phyloP scores from a whole-genome alignment of 1,140 invertebrate species.

The Choristoneura fumiferana region DNA sequence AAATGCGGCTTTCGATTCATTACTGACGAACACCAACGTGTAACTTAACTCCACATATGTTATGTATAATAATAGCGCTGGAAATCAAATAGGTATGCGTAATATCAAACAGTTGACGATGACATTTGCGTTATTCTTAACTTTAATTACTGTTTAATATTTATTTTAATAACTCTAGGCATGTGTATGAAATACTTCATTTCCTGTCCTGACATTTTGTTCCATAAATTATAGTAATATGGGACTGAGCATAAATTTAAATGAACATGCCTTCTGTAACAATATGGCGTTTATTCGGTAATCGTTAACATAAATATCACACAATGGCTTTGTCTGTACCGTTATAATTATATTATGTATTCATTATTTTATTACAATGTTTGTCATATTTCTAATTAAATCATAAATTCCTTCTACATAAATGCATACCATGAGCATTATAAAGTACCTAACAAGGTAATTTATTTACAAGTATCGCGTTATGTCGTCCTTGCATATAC shows the following conservation, averaged over 20 bases:
- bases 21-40: background rate
- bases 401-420: no score
- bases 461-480: no score
- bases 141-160: conserved; percentile 11
- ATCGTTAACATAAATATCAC: conserved; percentile 14
- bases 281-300: conserved; percentile 6
- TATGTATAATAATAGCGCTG: no score
- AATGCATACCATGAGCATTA: no score
- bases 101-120: background rate
- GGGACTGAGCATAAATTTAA: conserved; percentile 6
- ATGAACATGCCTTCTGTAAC: background rate
- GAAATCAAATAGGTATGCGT: no score
- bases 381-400: no score
- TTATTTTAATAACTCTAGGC: conserved; percentile 2
- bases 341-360: no score
- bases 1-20: conserved; percentile 5
- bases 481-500: no score
- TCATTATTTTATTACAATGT: no score
- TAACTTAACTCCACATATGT: no score
- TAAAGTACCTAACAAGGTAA: no score
- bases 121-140: conserved; percentile 12
- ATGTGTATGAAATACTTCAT: background rate
- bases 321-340: background rate
- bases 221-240: conserved; percentile 14
- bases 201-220: conserved; percentile 9